Base-by-base conservation (phyloP, 2,888 invertebrate genomes). In the Bibio marci region DNA sequence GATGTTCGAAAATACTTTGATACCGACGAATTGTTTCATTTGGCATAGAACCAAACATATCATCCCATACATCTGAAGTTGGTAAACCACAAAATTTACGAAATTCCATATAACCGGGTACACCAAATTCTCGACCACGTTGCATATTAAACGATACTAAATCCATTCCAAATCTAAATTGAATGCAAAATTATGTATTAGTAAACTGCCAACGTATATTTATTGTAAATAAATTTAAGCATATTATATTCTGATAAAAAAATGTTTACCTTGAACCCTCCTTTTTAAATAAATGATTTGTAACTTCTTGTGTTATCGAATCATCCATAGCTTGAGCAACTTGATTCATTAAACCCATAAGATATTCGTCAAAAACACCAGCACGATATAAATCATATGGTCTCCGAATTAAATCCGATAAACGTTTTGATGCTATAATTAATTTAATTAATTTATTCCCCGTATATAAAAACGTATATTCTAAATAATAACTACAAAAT, bases 291-390 rank as follows among this genome's bases (percentile, higher is more conserved):
- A 90, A 65, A 61, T 88, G 87, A 63, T 90, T 90, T 28, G 90
- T 90, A 2, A 90, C 87, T 70, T 88, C 74, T 51, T 76, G 76
- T 0, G 90, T 90, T 47, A 91, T 86, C 1, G 87, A 88, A 57
- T 90, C 88, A 57, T 91, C 91, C 85, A 90, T 88, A 53, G 88
- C 87, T 60, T 90, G 88, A 2, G 90, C 87, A 17, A 88, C 87
- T 66, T 91, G 90, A 59, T 90, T 90, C 78, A 87, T 81, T 45
- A 90, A 64, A 28, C 90, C 90, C 82, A 88, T 86, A 27, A 90
- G 74, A 56, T 90, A 91, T 62, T 90, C 87, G 55, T 91, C 90
- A 25, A 90, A 64, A 4, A 88, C 82, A 40, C 90, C 88, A 14
- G 90, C 86, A 52, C 88, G 71, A 62, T 90, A 91, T 46, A 91